These are phyloP conservation scores for Willowsia nigromaculata DNA, from an alignment of 2,888 invertebrate genomes.

Conservation along the genomic window DNA sequence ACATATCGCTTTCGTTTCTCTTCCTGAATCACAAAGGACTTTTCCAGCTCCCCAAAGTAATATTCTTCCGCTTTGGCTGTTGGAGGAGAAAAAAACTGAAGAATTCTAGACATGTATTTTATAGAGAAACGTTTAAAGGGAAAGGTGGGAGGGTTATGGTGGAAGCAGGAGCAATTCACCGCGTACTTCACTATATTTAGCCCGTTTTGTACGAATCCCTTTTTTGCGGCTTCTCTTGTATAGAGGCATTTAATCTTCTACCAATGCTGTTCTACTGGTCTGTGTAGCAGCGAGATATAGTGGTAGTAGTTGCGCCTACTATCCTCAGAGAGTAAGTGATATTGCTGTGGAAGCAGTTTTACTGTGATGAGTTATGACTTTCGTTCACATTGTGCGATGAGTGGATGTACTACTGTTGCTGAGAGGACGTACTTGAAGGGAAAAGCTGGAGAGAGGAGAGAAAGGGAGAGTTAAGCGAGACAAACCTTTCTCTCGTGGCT, in stretches of 20 bases:
- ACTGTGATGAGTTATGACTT: slow-evolving; percentile 67
- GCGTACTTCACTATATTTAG: background rate
- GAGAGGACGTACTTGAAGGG: slow-evolving; percentile 35
- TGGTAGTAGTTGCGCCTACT: background rate
- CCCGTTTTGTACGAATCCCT: slow-evolving; percentile 41
- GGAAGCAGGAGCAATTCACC: background rate
- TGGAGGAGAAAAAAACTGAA: background rate
- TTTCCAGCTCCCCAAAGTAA: slow-evolving; percentile 58
- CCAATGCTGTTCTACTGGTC: background rate
- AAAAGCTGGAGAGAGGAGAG: background rate
- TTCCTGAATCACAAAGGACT: slow-evolving; percentile 59
- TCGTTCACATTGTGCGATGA: slow-evolving; percentile 55
- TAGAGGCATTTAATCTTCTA: slow-evolving; percentile 38
- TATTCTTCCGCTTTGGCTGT: slow-evolving; percentile 55
- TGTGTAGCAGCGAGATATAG: background rate
- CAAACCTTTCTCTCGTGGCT: slow-evolving; percentile 31
- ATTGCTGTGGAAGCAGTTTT: slow-evolving; percentile 63
- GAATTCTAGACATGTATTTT: slow-evolving; percentile 1
- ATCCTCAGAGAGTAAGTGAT: slow-evolving; percentile 40
- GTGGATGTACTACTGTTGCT: slow-evolving; percentile 48
- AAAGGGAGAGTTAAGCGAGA: background rate
- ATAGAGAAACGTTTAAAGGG: slow-evolving; percentile 45
- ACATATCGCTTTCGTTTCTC: slow-evolving; percentile 38
- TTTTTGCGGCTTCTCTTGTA: slow-evolving; percentile 25
- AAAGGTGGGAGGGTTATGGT: slow-evolving; percentile 49